Evolutionary conservation across 1,140 invertebrate genomes (phyloP).

Genomic region (Pomacea maculata): DNA sequence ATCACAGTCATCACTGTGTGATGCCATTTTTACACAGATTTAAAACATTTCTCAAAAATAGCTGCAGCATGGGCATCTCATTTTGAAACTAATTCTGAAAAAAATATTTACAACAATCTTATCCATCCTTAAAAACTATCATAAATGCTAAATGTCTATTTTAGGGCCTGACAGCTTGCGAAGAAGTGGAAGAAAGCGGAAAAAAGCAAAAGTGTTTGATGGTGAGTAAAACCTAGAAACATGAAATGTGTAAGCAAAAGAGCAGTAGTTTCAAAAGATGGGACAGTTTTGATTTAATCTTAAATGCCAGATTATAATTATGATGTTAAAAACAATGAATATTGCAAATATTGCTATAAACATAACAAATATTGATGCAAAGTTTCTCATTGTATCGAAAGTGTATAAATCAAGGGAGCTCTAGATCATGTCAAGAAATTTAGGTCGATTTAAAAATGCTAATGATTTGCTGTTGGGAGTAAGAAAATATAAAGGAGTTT

Average conservation of each 20-base stretch:
- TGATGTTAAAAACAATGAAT: neutral
- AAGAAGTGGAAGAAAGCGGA: constrained; percentile 59
- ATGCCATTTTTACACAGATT: no score
- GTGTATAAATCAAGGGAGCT: neutral
- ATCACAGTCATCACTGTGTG: no score
- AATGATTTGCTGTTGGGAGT: neutral
- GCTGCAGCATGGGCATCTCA: no score
- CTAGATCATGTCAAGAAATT: neutral
- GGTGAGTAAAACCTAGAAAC: constrained; percentile 41
- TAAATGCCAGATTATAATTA: neutral
- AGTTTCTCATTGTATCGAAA: neutral
- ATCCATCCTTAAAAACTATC: neutral
- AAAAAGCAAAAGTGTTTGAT: constrained; percentile 55
- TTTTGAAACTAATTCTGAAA: no score
- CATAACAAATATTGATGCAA: neutral
- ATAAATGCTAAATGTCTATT: neutral
- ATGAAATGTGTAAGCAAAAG: neutral
- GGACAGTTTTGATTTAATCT: constrained; percentile 2
- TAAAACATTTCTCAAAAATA: no score
- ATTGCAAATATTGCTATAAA: neutral
- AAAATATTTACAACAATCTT: no score
- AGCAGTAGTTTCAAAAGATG: neutral
- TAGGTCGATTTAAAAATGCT: neutral
- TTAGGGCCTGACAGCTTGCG: constrained; percentile 61
- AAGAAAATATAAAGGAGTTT: neutral